Evolutionary conservation across 2,797 vertebrate genomes (phyloP), one percentile per base, ranked within the genome.

Genomic region (Synanceia verrucosa): DNA sequence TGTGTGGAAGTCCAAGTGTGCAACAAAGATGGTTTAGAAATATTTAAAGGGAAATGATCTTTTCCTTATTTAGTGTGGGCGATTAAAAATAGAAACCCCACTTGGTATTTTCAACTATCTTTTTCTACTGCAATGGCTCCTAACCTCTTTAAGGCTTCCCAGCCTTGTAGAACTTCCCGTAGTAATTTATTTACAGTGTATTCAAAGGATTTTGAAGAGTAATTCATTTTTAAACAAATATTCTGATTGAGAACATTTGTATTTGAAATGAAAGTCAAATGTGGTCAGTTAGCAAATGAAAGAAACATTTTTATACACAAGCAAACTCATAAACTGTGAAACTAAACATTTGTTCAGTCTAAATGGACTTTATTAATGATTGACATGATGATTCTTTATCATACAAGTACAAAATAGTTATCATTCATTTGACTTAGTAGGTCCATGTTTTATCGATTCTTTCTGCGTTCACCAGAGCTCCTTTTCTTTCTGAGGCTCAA

Each of bases 401-500:
- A 50, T 31, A 37, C 31, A 31, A 65, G 31, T 65, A 46, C 26
- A 65, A 79, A 76, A 56, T 33, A 36, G 62, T 77, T 68, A 62
- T 80, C 84, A 76, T 79, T 80, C 50, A 69, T 76, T 86, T 74
- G 59, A 55, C 80, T 84, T 70, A 78, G 70, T 76, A 59, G 81
- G 66, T 72, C 79, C 55, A 56, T 63, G 67, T 84, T 89, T 76
- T 63, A 81, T 68, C 18, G 12, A 56, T 67, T 78, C 65, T 56
- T 47, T 60, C 57, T 76, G 53, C 62, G 81, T 84, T 90, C 86
- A 89, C 83, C 76, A 74, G 73, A 65, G 46, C 57, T 67, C 62
- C 73, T 82, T 84, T 86, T 88, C 82, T 87, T 79, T 62, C 82
- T 66, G 58, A 73, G 74, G 82, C 82, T 78, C 67, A 64, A 56